Conservation (phyloP, 1,140 invertebrate genomes). For the Heliconius hewitsoni region DNA sequence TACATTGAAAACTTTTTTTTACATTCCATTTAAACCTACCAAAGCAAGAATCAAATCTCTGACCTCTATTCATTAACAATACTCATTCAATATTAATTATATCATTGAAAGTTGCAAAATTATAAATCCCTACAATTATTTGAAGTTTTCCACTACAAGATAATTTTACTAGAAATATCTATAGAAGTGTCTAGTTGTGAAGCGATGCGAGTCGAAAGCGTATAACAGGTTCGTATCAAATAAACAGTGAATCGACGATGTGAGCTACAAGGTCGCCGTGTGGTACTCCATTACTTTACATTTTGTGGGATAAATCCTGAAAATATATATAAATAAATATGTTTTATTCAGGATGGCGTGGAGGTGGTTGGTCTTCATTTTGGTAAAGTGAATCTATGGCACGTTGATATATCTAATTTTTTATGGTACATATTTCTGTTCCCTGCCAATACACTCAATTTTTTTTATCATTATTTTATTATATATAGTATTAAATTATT, state of each 20-base stretch:
- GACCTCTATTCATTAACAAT: not conserved
- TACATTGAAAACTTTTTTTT: too few relatives aligned
- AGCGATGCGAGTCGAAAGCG: constrained; percentile 33
- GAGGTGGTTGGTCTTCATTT: too few relatives aligned
- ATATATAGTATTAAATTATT: too few relatives aligned
- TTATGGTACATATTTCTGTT: too few relatives aligned
- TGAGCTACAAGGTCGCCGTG: constrained; percentile 51
- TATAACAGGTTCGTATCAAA: constrained; percentile 54
- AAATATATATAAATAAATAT: not conserved
- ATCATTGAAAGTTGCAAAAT: not conserved
- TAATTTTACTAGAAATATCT: constrained; percentile 10
- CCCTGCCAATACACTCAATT: too few relatives aligned
- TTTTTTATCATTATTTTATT: too few relatives aligned
- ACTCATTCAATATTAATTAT: not conserved
- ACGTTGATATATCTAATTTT: too few relatives aligned
- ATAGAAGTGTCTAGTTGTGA: constrained; percentile 12
- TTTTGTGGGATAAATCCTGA: constrained; percentile 25
- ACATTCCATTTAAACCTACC: not conserved
- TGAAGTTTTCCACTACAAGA: not conserved
- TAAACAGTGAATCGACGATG: constrained; percentile 49
- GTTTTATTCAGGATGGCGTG: not conserved
- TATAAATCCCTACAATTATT: not conserved
- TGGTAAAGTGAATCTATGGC: not conserved
- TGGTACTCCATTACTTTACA: constrained; percentile 26
- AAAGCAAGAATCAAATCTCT: not conserved